Conservation (phyloP, 2,797 vertebrate species). For the Rhinogobio ventralis region DNA sequence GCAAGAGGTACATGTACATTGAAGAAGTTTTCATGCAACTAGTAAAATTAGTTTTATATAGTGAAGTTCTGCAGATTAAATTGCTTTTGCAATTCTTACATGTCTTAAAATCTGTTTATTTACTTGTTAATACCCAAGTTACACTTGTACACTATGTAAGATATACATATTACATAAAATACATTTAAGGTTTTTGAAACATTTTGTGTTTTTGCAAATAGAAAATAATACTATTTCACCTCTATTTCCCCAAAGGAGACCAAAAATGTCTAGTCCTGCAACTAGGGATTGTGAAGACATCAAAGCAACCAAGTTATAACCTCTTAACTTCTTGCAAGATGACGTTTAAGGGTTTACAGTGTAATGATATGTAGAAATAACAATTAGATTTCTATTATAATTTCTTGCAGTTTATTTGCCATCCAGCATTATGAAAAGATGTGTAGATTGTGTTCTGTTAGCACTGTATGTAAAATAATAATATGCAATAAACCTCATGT, state of each 20-base stretch:
- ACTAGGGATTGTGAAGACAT: constrained; percentile 10
- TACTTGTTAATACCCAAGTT: background rate
- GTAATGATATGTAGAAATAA: background rate
- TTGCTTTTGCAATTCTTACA: background rate
- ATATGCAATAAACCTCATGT: constrained; percentile 14
- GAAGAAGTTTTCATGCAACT: background rate
- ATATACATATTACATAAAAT: background rate
- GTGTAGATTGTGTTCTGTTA: background rate
- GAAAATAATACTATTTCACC: background rate
- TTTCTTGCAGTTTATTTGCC: background rate
- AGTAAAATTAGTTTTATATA: background rate
- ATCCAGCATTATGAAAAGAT: background rate
- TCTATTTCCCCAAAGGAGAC: constrained; percentile 7
- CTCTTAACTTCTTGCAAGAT: background rate
- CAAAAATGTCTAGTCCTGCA: constrained; percentile 1
- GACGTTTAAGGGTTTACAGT: background rate
- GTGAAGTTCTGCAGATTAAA: background rate
- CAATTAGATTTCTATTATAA: background rate
- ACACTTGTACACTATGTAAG: too few relatives aligned
- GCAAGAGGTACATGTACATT: constrained; percentile 52
- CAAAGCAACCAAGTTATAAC: constrained; percentile 64
- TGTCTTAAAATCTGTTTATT: background rate
- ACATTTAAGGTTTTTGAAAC: background rate
- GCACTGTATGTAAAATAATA: constrained; percentile 4
- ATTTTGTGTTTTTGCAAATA: background rate